phyloP scores from a whole-genome alignment of 2,888 invertebrate species.

The Bugula neritina region DNA sequence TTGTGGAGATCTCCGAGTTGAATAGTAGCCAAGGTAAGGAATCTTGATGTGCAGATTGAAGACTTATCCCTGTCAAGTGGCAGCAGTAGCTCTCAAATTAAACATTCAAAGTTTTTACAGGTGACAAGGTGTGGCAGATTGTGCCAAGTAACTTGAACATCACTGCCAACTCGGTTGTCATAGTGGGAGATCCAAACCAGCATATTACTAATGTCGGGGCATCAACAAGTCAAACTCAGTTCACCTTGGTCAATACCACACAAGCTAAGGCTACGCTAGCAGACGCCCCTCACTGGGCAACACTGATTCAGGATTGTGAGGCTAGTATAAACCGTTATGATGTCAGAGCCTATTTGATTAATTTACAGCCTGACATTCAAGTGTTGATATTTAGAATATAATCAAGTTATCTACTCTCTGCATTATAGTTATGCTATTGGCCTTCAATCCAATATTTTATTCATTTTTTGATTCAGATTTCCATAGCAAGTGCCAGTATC shows the following conservation, averaged over 20 bases:
- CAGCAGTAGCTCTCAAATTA: background rate
- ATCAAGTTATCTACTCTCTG: no score
- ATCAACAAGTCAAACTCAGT: background rate
- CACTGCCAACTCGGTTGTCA: background rate
- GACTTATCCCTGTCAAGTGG: background rate
- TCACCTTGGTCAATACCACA: background rate
- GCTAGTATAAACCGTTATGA: no score
- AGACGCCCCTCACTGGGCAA: slow-evolving; percentile 40
- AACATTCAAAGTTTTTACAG: no score
- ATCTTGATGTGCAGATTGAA: background rate
- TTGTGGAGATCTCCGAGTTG: background rate
- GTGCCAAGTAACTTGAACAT: slow-evolving; percentile 6
- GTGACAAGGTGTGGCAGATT: slow-evolving; percentile 20
- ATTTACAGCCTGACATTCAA: no score
- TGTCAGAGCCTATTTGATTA: no score
- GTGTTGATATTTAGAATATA: no score
- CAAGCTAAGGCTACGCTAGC: slow-evolving; percentile 34
- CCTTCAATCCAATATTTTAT: no score
- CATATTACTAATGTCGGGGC: background rate
- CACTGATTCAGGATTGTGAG: slow-evolving; percentile 47
- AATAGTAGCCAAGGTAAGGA: background rate
- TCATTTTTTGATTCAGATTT: no score
- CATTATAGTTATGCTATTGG: no score
- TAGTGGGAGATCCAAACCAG: background rate
- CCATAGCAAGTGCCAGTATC: no score